These are phyloP conservation scores for Sarcoramphus papa DNA, from an alignment of 2,797 vertebrate genomes.

Conservation along the genomic window DNA sequence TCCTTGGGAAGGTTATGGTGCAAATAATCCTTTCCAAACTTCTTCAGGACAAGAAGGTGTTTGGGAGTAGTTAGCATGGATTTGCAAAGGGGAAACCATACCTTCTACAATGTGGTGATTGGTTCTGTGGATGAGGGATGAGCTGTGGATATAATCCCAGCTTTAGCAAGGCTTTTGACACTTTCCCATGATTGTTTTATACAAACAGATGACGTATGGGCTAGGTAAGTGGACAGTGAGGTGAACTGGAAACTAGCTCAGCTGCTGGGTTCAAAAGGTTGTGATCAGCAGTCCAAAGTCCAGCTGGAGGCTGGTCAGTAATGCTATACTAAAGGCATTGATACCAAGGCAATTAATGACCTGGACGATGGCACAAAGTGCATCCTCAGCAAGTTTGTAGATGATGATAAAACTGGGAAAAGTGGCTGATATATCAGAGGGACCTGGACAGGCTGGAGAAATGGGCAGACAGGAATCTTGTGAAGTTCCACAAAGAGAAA, in stretches of 20 bases:
- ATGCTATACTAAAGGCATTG: background rate
- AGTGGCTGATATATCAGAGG: background rate
- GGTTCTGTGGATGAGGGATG: background rate
- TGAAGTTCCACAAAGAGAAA: background rate
- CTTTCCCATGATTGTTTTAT: background rate
- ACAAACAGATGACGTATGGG: background rate
- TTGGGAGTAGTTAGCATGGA: background rate
- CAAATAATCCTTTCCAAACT: background rate
- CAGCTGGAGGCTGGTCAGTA: background rate
- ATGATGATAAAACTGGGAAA: background rate
- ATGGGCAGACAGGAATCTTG: background rate
- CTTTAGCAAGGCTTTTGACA: background rate
- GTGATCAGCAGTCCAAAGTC: background rate
- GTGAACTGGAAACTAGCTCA: background rate
- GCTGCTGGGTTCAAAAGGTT: background rate
- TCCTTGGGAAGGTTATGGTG: background rate
- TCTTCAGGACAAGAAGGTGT: background rate
- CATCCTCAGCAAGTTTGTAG: background rate
- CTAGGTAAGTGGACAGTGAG: background rate
- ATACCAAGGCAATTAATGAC: background rate
- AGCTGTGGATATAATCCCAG: background rate
- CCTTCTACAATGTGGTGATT: background rate
- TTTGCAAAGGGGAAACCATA: background rate
- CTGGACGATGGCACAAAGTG: background rate
- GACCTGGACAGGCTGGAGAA: background rate